A percentile compares a stretch with the other conserved stretches of the same genome.
phyloP scores from a whole-genome alignment of 2,113 vertebrate genomes.

The Eptesicus fuscus region DNA sequence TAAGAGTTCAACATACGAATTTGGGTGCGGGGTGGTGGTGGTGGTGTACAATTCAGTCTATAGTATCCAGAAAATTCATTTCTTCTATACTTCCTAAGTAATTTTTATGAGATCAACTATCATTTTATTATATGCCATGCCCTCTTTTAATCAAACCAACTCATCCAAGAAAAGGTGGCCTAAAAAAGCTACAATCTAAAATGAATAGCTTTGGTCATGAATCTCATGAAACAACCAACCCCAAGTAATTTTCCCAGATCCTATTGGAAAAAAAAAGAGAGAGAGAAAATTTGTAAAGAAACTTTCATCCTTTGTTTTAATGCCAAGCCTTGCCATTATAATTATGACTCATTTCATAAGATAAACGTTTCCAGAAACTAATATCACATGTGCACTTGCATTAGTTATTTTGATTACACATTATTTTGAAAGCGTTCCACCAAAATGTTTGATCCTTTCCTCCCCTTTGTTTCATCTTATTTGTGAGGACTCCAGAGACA shows the following conservation, averaged over 20 bases:
- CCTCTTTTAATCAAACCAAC: not conserved
- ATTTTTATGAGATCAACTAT: not conserved
- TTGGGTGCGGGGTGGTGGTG: not conserved
- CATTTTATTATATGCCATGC: not conserved
- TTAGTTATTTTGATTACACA: constrained; percentile 72
- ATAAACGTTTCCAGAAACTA: constrained; percentile 70
- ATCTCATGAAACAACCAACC: not conserved
- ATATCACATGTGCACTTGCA: constrained; percentile 64
- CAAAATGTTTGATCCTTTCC: constrained; percentile 52
- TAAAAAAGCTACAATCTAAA: not conserved
- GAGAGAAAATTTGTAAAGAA: not conserved
- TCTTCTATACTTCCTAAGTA: not conserved
- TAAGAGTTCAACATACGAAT: not conserved
- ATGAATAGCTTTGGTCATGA: not conserved
- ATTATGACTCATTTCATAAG: constrained; percentile 73
- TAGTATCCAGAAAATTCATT: not conserved
- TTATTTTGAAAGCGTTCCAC: constrained; percentile 70
- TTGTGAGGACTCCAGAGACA: constrained; percentile 50
- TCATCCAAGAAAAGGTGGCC: not conserved
- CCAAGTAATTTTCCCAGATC: not conserved
- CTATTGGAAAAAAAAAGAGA: not conserved
- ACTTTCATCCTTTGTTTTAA: constrained; percentile 38
- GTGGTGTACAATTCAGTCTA: not conserved
- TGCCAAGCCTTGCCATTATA: constrained; percentile 52
- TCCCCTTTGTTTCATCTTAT: constrained; percentile 37